Evolutionary conservation across 2,888 invertebrate genomes (phyloP).

Genomic region (Andrena flavipes): DNA sequence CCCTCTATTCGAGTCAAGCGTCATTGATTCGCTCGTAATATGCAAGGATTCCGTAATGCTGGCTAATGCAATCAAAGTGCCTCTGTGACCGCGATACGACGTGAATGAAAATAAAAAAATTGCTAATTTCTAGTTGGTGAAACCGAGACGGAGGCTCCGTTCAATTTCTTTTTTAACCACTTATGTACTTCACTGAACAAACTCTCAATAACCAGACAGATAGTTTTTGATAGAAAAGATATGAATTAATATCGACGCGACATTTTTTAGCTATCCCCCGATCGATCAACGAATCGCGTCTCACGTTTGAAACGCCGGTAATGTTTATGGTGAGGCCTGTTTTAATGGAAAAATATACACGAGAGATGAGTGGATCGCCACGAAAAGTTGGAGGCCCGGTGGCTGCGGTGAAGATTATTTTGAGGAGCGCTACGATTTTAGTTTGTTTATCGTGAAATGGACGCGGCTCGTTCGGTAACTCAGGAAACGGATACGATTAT

Average conservation of each 20-base stretch:
- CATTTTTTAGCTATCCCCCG: too few relatives aligned
- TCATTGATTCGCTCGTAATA: slow-evolving; percentile 50
- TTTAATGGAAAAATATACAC: slow-evolving; percentile 5
- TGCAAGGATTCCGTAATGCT: slow-evolving; percentile 27
- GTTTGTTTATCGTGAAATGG: slow-evolving; percentile 65
- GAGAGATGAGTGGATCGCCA: background rate
- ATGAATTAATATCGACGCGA: too few relatives aligned
- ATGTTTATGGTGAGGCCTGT: background rate
- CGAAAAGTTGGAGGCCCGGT: slow-evolving; percentile 12
- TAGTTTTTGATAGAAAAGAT: too few relatives aligned
- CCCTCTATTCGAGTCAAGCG: slow-evolving; percentile 51
- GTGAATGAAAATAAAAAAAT: slow-evolving; percentile 1
- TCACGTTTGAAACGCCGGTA: background rate
- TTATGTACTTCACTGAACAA: too few relatives aligned
- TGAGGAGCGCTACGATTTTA: slow-evolving; percentile 37
- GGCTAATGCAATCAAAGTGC: slow-evolving; percentile 44
- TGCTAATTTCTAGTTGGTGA: background rate
- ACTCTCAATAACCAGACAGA: too few relatives aligned
- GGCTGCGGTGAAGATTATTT: slow-evolving; percentile 48
- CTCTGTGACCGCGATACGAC: background rate
- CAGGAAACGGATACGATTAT: slow-evolving; percentile 57
- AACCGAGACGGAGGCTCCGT: background rate
- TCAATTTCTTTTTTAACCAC: background rate
- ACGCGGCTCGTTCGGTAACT: slow-evolving; percentile 42
- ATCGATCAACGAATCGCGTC: too few relatives aligned